Evolutionary conservation across 2,113 vertebrate species (phyloP), one percentile per base, ranked within the genome.

Genomic region (Empidonax traillii): DNA sequence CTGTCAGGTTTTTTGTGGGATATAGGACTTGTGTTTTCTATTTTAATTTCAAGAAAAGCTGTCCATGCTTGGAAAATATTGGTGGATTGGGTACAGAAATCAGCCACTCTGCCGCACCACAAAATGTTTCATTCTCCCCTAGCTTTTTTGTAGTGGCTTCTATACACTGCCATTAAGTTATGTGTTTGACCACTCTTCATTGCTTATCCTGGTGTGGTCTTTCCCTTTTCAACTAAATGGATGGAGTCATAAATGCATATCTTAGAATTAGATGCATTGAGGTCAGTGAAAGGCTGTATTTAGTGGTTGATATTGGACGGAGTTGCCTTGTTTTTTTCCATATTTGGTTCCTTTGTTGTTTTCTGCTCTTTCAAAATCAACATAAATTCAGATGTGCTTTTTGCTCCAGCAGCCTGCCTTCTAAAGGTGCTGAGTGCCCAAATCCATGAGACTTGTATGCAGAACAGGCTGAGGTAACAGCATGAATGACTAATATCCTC

Each of bases 171-270:
- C 94, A 97, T 97, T 97, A 98, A 92, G 91, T 96, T 97, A 95
- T 97, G 96, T 93, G 89, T 97, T 94, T 97, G 97, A 96, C 97
- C 97, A 97, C 97, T 95, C 96, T 90, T 96, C 94, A 46, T 95
- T 96, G 95, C 97, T 97, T 97, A 97, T 96, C 92, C 97, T 97
- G 95, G 96, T 98, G 98, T 97, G 98, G 98, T 98, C 97, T 97
- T 96, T 97, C 92, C 95, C 95, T 97, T 98, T 97, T 97, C 96
- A 97, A 94, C 67, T 75, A 87, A 97, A 97, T 95, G 94, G 94
- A 96, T 96, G 90, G 97, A 98, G 97, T 97, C 96, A 97, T 96
- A 97, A 98, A 97, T 94, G 83, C 44, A 2, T 94, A 97, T 97
- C 97, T 97, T 97, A 97, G 97, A 97, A 97, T 98, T 97, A 97